phyloP scores from a whole-genome alignment of 2,888 invertebrate species.

The Diarsia mendica region DNA sequence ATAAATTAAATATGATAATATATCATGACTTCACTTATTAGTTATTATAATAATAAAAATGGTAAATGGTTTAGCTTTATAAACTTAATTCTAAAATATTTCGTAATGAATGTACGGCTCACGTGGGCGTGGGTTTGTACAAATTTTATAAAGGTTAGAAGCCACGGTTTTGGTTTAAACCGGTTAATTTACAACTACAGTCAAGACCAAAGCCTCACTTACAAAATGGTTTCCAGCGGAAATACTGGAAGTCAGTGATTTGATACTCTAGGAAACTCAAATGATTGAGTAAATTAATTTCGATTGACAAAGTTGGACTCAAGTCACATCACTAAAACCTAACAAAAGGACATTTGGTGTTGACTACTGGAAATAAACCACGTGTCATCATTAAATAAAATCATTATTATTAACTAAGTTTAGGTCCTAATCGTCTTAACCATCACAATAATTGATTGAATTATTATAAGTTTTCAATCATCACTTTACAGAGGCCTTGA shows the following conservation, averaged over 20 bases:
- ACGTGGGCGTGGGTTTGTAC: too few relatives aligned
- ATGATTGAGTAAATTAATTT: not conserved
- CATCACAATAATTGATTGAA: not conserved
- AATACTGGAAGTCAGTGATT: not conserved
- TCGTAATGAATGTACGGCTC: too few relatives aligned
- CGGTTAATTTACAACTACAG: too few relatives aligned
- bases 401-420: too few relatives aligned
- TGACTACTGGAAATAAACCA: not conserved
- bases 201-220: not conserved
- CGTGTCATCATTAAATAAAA: not conserved
- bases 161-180: too few relatives aligned
- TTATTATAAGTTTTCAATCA: not conserved
- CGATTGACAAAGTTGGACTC: not conserved
- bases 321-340: not conserved
- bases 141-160: too few relatives aligned
- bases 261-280: not conserved
- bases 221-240: not conserved
- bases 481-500: not conserved
- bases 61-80: too few relatives aligned
- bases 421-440: not conserved
- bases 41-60: too few relatives aligned
- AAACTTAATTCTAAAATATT: too few relatives aligned
- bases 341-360: not conserved
- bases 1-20: too few relatives aligned
- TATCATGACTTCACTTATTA: too few relatives aligned